Base-by-base conservation (phyloP, 2,797 vertebrate genomes). In the Pempheris klunzingeri region DNA sequence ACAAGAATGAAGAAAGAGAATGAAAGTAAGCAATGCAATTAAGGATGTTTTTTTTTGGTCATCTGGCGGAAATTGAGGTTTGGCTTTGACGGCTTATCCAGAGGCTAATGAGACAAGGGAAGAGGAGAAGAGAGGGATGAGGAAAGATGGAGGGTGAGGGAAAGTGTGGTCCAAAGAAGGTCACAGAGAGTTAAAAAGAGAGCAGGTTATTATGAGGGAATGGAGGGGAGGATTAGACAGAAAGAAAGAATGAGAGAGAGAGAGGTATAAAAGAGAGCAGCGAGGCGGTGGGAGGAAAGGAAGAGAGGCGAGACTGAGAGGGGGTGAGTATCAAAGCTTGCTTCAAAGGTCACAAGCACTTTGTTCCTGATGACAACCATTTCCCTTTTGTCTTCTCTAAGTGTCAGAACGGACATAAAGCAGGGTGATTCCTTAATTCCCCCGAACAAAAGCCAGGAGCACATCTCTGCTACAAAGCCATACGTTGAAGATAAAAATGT, bases 261-360 rank as follows among this genome's bases (percentile, higher is more conserved):
- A 69, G 8, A 69, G 58, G 54, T 66, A 64, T 12, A 30, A 66
- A 71, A 47, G 78, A 70, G 22, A 78, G 65, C 10, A 13, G 59
- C 0, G 41, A 71, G 66, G 65, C 0, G n/a, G 22, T 49, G 47
- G 67, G 62, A 79, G 74, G 70, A 74, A 78, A 68, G 52, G 79
- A 77, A 47, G 59, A 44, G 71, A 74, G 69, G 44, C 3, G 9
- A 81, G 39, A 79, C 28, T 22, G 65, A 59, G 54, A 74, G 71
- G 62, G 62, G 77, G 66, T 53, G 75, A 84, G 90, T 90, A 92
- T 93, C 90, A 93, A 93, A 93, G 90, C 85, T 71, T 53, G 76
- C 91, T 90, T 91, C 87, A 93, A 94, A 94, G 93, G 93, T 94
- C 93, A 93, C 71, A 60, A 22, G 76, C 85, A 91, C 92, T 93